Evolutionary conservation across 2,797 vertebrate species (phyloP), one percentile per base, ranked within the genome.

Genomic region (Odontamblyopus lacepedii): DNA sequence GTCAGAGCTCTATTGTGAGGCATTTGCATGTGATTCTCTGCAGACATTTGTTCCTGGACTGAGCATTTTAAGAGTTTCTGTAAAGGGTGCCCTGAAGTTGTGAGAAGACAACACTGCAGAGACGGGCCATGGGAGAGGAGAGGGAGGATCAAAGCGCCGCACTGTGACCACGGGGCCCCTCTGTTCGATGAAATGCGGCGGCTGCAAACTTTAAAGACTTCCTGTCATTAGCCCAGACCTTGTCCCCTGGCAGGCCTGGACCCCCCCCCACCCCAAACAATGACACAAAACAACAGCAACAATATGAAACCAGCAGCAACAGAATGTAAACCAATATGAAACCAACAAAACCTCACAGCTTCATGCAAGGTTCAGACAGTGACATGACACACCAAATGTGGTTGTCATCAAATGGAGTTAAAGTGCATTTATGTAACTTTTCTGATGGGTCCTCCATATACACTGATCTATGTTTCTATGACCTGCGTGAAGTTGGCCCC

Each of bases 171-270:
- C 38, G 83, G 93, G 94, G 95, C 95, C 82, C 95, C 94, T 95
- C 94, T 93, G 95, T 82, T 94, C 96, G 94, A 97, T 97, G 96
- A 98, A 98, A 98, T 96, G 94, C 91, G 84, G 93, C 86, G 75
- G 83, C 85, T 89, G 93, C 94, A 94, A 95, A 96, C 97, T 98
- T 98, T 97, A 98, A 98, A 98, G 96, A 97, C 96, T 97, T 98
- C 96, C 96, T 96, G 96, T 96, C 96, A 98, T 98, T 98, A 97
- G 96, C 92, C 90, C 92, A 93, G 95, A 96, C 97, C 95, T 95
- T 93, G 94, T 96, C 95, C 95, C 95, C 93, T 95, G 81, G 73
- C 94, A 92, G 91, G 94, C 93, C 93, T 92, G 94, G 94, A 95
- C 94, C 94, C 93, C 95, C 96, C 94, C 94, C 72, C 75, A 63